These are phyloP conservation scores for Lindbergichthys nudifrons DNA, from an alignment of 2,797 vertebrate species.

Conservation along the genomic window DNA sequence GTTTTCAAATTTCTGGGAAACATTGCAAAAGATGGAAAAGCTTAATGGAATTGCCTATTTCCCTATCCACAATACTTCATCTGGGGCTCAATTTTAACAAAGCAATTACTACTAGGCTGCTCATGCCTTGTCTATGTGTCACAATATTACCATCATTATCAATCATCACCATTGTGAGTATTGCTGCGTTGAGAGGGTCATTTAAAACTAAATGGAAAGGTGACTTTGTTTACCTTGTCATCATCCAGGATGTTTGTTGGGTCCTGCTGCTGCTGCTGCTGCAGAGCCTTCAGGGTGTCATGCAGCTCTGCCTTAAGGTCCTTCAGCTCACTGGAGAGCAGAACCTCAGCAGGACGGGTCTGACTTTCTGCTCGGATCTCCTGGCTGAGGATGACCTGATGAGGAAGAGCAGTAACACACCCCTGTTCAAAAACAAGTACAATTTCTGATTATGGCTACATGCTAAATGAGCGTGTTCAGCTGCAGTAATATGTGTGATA, in stretches of 20 bases:
- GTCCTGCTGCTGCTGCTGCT: conserved; percentile 85
- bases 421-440: not conserved
- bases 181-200: not conserved
- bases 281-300: conserved; percentile 84
- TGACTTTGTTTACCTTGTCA: conserved; percentile 86
- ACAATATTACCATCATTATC: not conserved
- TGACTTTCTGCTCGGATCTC: conserved; percentile 55
- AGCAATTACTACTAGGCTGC: not conserved
- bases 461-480: conserved; percentile 7
- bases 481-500: not conserved
- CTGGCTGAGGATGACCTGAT: conserved; percentile 59
- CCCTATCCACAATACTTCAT: not conserved
- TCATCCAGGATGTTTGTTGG: conserved; percentile 80
- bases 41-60: not conserved
- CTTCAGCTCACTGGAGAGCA: conserved; percentile 57
- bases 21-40: conserved; percentile 6
- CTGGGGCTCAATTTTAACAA: not conserved
- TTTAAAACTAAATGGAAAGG: conserved; percentile 2
- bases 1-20: conserved; percentile 14
- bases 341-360: conserved; percentile 39
- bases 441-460: not conserved
- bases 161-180: not conserved
- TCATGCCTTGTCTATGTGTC: not conserved
- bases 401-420: conserved; percentile 32
- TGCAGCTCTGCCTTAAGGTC: conserved; percentile 87